A percentile compares a stretch with the other conserved stretches of the same genome.
Conservation (phyloP, 92 coral and sea anemone species). For the Paragorgia papillata region DNA sequence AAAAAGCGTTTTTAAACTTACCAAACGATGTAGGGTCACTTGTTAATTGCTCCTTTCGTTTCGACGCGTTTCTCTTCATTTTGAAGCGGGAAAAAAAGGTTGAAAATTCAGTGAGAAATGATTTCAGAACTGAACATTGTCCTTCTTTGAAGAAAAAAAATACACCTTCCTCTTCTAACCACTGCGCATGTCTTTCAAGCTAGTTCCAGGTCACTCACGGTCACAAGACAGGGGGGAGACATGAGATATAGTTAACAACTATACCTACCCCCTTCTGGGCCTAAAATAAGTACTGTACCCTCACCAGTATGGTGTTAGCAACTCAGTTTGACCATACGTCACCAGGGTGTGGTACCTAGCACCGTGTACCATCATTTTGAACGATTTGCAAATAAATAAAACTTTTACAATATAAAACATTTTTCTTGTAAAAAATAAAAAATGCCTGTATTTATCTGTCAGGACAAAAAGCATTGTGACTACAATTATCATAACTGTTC, state of each 20-base stretch:
- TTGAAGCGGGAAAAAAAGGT: neutral
- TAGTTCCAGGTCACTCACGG: conserved; percentile 37
- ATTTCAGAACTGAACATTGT: neutral
- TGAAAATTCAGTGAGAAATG: neutral
- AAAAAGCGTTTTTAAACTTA: neutral
- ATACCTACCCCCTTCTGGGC: neutral
- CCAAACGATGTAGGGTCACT: neutral
- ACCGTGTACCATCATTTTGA: neutral
- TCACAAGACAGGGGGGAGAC: conserved; percentile 35
- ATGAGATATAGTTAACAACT: neutral
- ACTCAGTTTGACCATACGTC: neutral
- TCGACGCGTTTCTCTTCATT: conserved; percentile 37
- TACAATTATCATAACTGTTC: too few relatives aligned
- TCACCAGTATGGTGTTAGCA: neutral
- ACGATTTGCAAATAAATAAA: neutral
- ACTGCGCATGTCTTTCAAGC: conserved; percentile 1
- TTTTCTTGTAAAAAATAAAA: too few relatives aligned
- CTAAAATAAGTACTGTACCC: neutral
- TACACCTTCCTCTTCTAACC: neutral
- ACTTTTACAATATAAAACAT: neutral
- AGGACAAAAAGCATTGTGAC: too few relatives aligned
- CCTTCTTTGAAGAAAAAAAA: neutral
- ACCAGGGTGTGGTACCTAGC: neutral
- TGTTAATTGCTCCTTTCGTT: conserved; percentile 27
- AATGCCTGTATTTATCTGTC: too few relatives aligned